Base-by-base conservation (phyloP, 2,888 invertebrate species). In the Drosophila fulvimacula region DNA sequence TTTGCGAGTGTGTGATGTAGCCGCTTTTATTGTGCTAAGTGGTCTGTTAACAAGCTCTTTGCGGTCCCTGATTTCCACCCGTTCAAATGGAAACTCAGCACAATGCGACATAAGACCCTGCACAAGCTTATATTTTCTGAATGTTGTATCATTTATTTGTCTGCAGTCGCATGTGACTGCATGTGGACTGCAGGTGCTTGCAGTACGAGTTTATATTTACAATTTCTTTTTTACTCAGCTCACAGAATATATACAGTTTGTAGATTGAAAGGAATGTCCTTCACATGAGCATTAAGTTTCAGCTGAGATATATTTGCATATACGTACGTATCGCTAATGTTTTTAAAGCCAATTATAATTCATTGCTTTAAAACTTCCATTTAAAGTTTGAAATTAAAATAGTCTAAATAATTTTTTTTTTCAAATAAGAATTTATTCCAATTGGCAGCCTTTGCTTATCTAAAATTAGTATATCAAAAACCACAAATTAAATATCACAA, bases 1-100 rank as follows among this genome's bases (percentile, higher is more conserved):
- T 19, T 30, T 30, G 41, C 7, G 10, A 21, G 55, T 32, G 21
- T 42, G 32, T 32, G 15, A 42, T 9, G 34, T 11, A 7, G 24
- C 9, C 24, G 21, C 9, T 17, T 13, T 6, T 9, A 19, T 21
- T 32, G 53, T 57, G 60, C 46, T 58, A 73, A 69, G 46, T 55
- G 61, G 41, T 64, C 44, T 73, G 64, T 76, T 65, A 73, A 74
- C 69, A 76, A 58, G 65, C 48, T 60, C 55, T 67, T 56, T 62
- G 24, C 57, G 36, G 58, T 32, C 39, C 42, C 32, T 38, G 53
- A 42, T 61, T 70, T 39, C 42, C 53, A 65, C 13, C 42, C 3
- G 44, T 24, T 73, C 34, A 44, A 34, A 48, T 42, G 24, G 39
- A 10, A 46, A 21, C 39, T 41, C 34, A 15, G 49, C 21, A 15